Conservation (phyloP, 2,113 vertebrate species). For the Malurus elegans region DNA sequence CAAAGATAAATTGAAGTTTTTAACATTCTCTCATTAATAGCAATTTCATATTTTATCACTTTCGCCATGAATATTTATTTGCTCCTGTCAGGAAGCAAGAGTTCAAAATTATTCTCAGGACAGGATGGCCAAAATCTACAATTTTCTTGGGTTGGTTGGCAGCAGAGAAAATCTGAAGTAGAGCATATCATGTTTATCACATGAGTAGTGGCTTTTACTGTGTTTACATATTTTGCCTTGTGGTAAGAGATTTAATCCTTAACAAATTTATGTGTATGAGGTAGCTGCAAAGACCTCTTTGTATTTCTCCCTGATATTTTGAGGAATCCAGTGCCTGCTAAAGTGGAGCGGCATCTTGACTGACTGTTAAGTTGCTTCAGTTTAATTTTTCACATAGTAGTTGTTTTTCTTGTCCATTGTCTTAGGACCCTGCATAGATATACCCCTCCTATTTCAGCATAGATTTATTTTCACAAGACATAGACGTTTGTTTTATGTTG, state of each 20-base stretch:
- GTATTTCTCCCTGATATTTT: neutral
- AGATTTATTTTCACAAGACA: neutral
- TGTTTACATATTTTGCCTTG: neutral
- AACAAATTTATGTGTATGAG: neutral
- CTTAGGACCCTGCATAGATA: neutral
- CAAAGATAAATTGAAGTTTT: neutral
- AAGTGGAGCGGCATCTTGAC: neutral
- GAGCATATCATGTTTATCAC: neutral
- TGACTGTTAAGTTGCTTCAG: neutral
- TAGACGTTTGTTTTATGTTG: neutral
- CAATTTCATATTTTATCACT: neutral
- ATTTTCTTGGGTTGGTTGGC: neutral
- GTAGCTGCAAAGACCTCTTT: neutral
- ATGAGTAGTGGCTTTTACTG: neutral
- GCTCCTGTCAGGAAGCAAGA: neutral
- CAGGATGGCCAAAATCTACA: neutral
- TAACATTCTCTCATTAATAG: neutral
- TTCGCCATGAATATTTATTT: neutral
- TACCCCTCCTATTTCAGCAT: neutral
- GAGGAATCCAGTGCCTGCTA: neutral
- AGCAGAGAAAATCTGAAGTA: neutral
- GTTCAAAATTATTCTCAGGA: neutral
- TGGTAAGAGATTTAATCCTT: neutral
- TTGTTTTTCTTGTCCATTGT: neutral
- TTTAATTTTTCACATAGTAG: neutral